A percentile compares a stretch with the other conserved stretches of the same genome.
Evolutionary conservation across 92 coral and sea anemone genomes (phyloP).

Genomic region (Bergia sp.): DNA sequence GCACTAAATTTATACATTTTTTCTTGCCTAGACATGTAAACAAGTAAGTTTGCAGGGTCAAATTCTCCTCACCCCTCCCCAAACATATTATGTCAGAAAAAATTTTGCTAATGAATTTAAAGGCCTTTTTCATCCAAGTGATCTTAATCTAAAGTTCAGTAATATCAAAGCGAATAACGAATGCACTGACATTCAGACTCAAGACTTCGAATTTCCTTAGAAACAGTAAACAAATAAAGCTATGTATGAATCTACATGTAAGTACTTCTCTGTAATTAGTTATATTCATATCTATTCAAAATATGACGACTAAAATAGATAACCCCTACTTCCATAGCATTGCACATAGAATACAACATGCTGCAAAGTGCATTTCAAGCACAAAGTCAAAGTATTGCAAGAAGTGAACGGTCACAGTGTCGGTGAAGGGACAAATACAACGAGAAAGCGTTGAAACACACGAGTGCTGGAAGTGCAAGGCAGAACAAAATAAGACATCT

Average conservation of each 20-base stretch:
- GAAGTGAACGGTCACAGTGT: too few species aligned
- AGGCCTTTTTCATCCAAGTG: too few species aligned
- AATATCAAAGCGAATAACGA: not conserved
- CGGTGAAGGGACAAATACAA: too few species aligned
- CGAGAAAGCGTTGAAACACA: not conserved
- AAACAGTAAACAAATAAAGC: conserved; percentile 10
- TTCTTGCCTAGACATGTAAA: too few species aligned
- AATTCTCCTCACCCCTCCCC: too few species aligned
- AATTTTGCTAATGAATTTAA: too few species aligned
- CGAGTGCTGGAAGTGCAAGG: not conserved
- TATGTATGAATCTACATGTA: not conserved
- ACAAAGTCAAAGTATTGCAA: too few species aligned
- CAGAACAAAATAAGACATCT: not conserved
- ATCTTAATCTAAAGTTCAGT: not conserved
- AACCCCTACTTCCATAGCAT: not conserved
- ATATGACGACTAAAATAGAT: not conserved
- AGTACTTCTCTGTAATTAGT: not conserved
- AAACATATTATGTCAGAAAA: too few species aligned
- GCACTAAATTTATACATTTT: too few species aligned
- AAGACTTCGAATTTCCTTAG: not conserved
- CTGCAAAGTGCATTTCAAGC: not conserved
- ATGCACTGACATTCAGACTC: too few species aligned
- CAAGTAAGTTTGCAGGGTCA: too few species aligned
- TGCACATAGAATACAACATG: not conserved
- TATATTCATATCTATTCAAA: not conserved